These are phyloP conservation scores for Myrmophylax atrothorax DNA, from an alignment of 2,113 vertebrate species.

Conservation along the genomic window DNA sequence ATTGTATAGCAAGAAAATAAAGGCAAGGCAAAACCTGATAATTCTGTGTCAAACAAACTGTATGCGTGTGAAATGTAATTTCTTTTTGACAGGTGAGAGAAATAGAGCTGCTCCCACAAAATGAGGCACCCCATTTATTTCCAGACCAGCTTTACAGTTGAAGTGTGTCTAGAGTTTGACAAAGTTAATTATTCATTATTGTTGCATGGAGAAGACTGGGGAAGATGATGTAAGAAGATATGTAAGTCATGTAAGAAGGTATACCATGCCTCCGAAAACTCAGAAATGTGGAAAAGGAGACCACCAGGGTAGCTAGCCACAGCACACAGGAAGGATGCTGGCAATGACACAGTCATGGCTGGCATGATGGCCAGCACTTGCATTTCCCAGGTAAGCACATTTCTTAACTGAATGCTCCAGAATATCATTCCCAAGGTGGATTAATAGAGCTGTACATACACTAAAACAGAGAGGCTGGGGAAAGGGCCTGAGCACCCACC, in stretches of 20 bases:
- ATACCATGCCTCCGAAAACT: neutral
- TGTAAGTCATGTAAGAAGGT: rapidly evolving
- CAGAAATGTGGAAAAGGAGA: neutral
- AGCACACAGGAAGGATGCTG: neutral
- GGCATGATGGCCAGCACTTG: neutral
- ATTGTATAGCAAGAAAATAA: neutral
- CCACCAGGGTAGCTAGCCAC: neutral
- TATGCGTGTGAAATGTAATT: neutral
- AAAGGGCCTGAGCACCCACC: neutral
- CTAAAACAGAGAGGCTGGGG: neutral
- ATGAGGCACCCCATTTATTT: neutral
- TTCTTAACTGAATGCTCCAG: neutral
- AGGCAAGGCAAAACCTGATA: neutral
- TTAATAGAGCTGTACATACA: neutral
- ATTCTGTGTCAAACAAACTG: neutral
- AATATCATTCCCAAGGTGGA: neutral
- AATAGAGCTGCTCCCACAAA: neutral
- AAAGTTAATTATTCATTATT: neutral
- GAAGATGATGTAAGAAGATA: neutral
- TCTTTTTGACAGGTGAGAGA: neutral
- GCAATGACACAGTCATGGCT: neutral
- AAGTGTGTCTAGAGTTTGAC: neutral
- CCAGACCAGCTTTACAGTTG: neutral
- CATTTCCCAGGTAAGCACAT: neutral
- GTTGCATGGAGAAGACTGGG: neutral